Evolutionary conservation across 1,140 invertebrate species (phyloP).

Genomic region (Atta cephalotes): DNA sequence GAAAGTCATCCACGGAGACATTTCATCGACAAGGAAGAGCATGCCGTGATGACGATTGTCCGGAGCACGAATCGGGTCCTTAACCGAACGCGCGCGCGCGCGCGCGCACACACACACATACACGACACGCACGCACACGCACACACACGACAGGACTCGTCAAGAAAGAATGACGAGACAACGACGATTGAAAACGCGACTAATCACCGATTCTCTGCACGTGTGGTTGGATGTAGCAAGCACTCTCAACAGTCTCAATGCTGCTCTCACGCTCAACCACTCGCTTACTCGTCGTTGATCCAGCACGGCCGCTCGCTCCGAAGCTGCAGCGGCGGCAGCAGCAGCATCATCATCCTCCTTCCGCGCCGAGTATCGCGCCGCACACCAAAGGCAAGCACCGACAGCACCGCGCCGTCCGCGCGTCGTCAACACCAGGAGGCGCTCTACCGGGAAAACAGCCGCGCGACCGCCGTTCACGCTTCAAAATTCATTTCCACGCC

Average conservation of each 20-base stretch:
- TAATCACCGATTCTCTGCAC: slow-evolving; percentile 30
- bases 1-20: slow-evolving; percentile 3
- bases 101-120: background rate
- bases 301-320: slow-evolving; percentile 9
- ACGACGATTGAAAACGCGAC: slow-evolving; percentile 19
- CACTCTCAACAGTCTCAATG: slow-evolving; percentile 27
- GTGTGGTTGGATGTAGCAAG: background rate
- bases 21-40: slow-evolving; percentile 12
- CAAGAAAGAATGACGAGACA: background rate
- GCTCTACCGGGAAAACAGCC: slow-evolving; percentile 50
- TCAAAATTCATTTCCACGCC: background rate
- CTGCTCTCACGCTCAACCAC: background rate
- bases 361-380: slow-evolving; percentile 64
- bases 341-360: slow-evolving; percentile 66
- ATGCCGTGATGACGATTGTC: slow-evolving; percentile 10
- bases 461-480: slow-evolving; percentile 48
- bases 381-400: slow-evolving; percentile 62
- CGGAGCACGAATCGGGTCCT: slow-evolving; percentile 34
- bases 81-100: slow-evolving; percentile 23
- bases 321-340: slow-evolving; percentile 57
- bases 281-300: slow-evolving; percentile 28
- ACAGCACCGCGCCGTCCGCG: slow-evolving; percentile 64
- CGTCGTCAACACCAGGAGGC: slow-evolving; percentile 73
- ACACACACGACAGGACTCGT: background rate
- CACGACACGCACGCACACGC: background rate